Percentiles rank a stretch among this genome's conserved stretches.
Evolutionary conservation across 2,113 vertebrate genomes (phyloP).

Genomic region (Calyptomena viridis): DNA sequence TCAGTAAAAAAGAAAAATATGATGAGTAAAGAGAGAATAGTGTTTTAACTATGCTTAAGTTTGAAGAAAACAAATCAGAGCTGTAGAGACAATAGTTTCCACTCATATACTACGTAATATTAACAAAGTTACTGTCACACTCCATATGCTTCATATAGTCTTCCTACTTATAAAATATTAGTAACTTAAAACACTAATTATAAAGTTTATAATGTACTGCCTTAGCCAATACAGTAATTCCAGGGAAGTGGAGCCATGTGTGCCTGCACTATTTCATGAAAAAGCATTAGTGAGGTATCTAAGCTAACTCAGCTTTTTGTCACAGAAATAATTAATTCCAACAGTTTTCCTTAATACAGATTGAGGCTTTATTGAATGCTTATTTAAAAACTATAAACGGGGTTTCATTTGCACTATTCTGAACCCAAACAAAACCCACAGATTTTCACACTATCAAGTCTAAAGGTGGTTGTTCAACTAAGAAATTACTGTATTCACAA

Average conservation of each 20-base stretch:
- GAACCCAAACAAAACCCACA: not conserved
- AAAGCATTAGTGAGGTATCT: not conserved
- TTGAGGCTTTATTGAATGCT: accelerated
- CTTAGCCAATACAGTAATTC: not conserved
- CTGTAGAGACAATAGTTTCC: not conserved
- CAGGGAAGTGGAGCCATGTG: not conserved
- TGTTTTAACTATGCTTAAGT: not conserved
- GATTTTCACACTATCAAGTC: not conserved
- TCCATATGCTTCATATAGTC: not conserved
- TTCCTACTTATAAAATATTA: not conserved
- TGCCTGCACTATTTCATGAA: not conserved
- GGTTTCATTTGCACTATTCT: not conserved
- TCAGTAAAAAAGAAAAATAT: accelerated
- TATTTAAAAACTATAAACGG: not conserved
- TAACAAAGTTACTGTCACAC: not conserved
- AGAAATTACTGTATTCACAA: not conserved
- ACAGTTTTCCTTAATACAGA: not conserved
- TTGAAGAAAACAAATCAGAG: not conserved
- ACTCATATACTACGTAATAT: not conserved
- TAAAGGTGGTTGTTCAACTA: not conserved
- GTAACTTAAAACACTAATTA: not conserved
- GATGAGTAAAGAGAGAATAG: not conserved
- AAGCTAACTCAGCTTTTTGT: not conserved
- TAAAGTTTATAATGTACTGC: not conserved
- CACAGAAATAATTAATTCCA: not conserved